Conservation (phyloP, 2,888 invertebrate species). For the Limnephilus auricula region DNA sequence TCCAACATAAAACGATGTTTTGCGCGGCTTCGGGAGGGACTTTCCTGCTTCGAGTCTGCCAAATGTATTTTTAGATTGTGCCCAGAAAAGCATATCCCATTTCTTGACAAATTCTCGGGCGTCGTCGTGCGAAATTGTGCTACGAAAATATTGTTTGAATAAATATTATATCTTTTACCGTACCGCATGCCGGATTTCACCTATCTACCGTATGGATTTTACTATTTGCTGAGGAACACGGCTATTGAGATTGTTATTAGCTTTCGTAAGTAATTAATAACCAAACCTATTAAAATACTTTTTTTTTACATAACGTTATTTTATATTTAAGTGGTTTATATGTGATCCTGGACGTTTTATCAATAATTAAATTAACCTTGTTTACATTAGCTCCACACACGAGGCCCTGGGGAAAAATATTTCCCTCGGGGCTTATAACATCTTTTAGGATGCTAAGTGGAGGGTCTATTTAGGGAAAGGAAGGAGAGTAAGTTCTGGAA, state of each 20-base stretch:
- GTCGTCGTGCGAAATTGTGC: not conserved
- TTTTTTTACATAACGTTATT: not conserved
- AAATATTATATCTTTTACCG: not conserved
- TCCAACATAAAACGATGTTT: not conserved
- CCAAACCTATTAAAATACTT: too few species aligned
- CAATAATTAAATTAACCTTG: too few species aligned
- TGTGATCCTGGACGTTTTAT: not conserved
- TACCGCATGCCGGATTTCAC: too few species aligned
- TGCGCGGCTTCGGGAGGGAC: not conserved
- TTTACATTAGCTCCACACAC: too few species aligned
- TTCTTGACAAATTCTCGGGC: conserved; percentile 32
- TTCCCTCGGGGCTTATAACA: too few species aligned
- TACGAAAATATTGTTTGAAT: not conserved
- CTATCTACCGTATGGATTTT: too few species aligned
- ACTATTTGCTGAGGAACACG: too few species aligned
- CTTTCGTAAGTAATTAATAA: not conserved
- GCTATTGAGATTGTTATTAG: not conserved
- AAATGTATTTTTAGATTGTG: conserved; percentile 58
- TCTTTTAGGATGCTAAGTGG: too few species aligned
- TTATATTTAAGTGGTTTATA: not conserved
- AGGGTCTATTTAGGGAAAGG: too few species aligned
- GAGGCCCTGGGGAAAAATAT: too few species aligned
- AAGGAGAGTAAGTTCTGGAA: too few species aligned
- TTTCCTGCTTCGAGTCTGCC: conserved; percentile 50
- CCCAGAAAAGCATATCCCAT: conserved; percentile 54